Evolutionary conservation across 92 coral and sea anemone species (phyloP), one percentile per base, ranked within the genome.

Genomic region (Epizoanthus ramosus): DNA sequence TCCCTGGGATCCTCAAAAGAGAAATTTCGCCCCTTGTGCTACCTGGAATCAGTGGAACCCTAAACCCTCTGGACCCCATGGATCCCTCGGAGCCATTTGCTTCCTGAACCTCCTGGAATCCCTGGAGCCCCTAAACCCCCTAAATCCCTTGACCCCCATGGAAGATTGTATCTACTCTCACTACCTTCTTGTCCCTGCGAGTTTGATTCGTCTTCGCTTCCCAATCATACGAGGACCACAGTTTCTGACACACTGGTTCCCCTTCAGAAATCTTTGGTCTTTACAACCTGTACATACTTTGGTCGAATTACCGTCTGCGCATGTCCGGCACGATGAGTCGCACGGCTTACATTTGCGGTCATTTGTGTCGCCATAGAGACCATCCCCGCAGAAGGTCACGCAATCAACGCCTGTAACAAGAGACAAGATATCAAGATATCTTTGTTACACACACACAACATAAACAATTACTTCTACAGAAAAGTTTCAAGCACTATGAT

Each of bases 341-440:
- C 98, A 95, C 8, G 41, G 86, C 69, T 91, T 68, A 81, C 98
- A 95, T 47, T 35, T 87, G 9, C 92, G 89, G 65, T 73, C 89
- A 4, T 68, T 73, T 4, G 86, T 70, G 59, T 94, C 88, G 43
- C 95, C 97, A 80, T 83, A 95, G 84, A 72, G 93, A 56, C 98
- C 98, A 43, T 91, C 98, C 16, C 93, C 90, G 68, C 98, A 95
- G 33, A 84, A 71, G 0, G 72, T 14, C 58, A 74, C 71, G 52
- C 98, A 95, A 45, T 80, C 76, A 56, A 61, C 84, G 6, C 87
- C 98, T 93, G 59, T 17, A 57, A 80, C n/a, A 54, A 6, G 57
- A 0, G 54, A 47, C 14, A 47, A 43, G 9, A 43, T 43, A 43
- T 6, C 14, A 47, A 43, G 9, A 43, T 43, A 43, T 6, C 50